Conservation (phyloP, 2,797 vertebrate genomes). For the Sciurus vulgaris region DNA sequence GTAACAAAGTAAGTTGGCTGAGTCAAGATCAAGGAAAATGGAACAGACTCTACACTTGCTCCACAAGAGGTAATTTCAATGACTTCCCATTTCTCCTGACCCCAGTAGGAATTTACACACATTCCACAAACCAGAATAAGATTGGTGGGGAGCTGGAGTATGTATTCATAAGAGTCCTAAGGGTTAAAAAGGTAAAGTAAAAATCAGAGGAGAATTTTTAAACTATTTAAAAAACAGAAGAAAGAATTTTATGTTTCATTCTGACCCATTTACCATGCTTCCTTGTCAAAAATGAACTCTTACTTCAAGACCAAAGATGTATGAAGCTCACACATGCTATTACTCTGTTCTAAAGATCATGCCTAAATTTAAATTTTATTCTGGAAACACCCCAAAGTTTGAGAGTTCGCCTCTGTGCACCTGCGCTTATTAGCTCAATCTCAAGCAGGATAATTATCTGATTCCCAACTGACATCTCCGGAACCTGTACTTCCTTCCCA, state of each 20-base stretch:
- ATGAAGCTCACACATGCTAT: slow-evolving; percentile 12
- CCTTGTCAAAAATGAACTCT: slow-evolving; percentile 54
- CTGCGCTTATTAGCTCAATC: not conserved
- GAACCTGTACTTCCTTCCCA: not conserved
- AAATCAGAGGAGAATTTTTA: slow-evolving; percentile 20
- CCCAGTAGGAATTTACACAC: not conserved
- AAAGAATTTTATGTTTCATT: slow-evolving; percentile 36
- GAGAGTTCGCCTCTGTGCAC: not conserved
- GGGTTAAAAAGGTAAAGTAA: slow-evolving; percentile 43
- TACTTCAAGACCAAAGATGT: slow-evolving; percentile 55
- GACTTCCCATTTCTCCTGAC: not conserved
- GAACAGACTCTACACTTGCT: not conserved
- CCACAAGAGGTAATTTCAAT: not conserved
- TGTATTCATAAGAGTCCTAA: not conserved
- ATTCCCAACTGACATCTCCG: not conserved
- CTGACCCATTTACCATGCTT: slow-evolving; percentile 32
- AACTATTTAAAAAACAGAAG: slow-evolving; percentile 34
- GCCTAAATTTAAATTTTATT: slow-evolving; percentile 51
- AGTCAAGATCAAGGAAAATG: not conserved
- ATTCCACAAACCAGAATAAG: not conserved
- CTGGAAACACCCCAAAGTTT: slow-evolving; percentile 20
- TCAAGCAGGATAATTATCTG: slow-evolving; percentile 34
- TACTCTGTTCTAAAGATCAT: slow-evolving; percentile 32
- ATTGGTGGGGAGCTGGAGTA: not conserved
- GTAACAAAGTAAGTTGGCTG: not conserved